Evolutionary conservation across 2,113 vertebrate genomes (phyloP).

Genomic region (Erpornis zantholeuca): DNA sequence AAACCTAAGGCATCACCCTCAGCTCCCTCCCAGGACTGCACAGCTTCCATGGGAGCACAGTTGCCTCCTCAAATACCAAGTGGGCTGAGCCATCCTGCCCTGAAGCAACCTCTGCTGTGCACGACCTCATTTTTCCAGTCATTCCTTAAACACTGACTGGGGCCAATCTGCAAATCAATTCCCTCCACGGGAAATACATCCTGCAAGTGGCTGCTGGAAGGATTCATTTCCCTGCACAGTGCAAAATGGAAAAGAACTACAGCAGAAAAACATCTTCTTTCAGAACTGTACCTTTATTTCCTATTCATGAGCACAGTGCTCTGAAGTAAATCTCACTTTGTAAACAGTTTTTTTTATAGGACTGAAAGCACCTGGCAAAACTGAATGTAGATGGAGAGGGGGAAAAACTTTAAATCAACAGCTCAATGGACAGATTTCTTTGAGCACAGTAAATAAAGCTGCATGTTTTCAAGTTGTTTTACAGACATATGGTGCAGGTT

Average conservation of each 20-base stretch:
- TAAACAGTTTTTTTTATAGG: constrained; percentile 11
- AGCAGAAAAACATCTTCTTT: background rate
- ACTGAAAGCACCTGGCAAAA: constrained; percentile 16
- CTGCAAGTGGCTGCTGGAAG: background rate
- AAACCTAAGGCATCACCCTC: too few relatives aligned
- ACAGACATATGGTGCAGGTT: background rate
- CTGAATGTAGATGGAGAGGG: background rate
- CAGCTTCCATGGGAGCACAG: constrained; percentile 73
- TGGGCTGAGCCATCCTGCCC: background rate
- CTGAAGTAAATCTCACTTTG: constrained; percentile 8
- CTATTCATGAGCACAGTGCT: constrained; percentile 9
- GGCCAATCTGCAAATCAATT: background rate
- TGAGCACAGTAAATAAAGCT: constrained; percentile 12
- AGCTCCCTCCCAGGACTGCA: constrained; percentile 57
- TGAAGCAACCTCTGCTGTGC: background rate
- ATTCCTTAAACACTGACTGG: background rate
- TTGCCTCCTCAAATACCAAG: constrained; percentile 55
- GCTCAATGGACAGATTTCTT: background rate
- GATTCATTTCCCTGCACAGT: background rate
- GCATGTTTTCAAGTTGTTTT: constrained; percentile 4
- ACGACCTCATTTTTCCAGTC: background rate
- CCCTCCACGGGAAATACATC: background rate
- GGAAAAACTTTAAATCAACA: background rate
- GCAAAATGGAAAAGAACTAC: background rate
- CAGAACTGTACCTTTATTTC: constrained; percentile 20